phyloP scores from a whole-genome alignment of 2,113 vertebrate genomes.

The Speoplatyrhinus poulsoni region DNA sequence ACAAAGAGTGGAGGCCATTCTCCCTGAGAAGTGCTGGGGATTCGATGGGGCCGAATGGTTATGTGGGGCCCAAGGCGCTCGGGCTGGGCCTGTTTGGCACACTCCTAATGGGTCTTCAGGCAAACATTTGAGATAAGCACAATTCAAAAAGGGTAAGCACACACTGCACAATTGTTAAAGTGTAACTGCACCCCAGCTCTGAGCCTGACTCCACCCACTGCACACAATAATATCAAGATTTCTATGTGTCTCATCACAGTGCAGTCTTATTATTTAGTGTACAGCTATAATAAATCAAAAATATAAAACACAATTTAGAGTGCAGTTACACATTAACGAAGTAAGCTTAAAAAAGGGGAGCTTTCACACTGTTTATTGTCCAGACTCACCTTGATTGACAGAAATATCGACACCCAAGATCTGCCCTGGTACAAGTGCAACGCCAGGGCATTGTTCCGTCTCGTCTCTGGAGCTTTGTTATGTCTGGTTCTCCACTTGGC shows the following conservation, averaged over 20 bases:
- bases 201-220: too few species aligned
- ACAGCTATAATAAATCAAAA: too few species aligned
- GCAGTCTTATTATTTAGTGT: too few species aligned
- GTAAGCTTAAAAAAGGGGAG: neutral
- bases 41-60: neutral
- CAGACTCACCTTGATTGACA: slow-evolving; percentile 61
- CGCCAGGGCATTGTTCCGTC: slow-evolving; percentile 31
- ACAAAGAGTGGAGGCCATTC: too few species aligned
- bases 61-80: slow-evolving; percentile 8
- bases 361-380: neutral
- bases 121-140: slow-evolving; percentile 24
- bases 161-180: neutral
- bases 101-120: slow-evolving; percentile 26
- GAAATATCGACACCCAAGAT: slow-evolving; percentile 59
- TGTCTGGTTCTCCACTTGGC: neutral
- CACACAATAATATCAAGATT: too few species aligned
- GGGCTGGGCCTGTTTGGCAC: slow-evolving; percentile 32
- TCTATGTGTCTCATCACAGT: too few species aligned
- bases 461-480: neutral
- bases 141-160: neutral
- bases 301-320: too few species aligned
- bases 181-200: too few species aligned
- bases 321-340: too few species aligned
- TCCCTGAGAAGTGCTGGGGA: neutral
- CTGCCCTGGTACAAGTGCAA: slow-evolving; percentile 56